Conservation (phyloP, 2,888 invertebrate species). For the Sesia bembeciformis region DNA sequence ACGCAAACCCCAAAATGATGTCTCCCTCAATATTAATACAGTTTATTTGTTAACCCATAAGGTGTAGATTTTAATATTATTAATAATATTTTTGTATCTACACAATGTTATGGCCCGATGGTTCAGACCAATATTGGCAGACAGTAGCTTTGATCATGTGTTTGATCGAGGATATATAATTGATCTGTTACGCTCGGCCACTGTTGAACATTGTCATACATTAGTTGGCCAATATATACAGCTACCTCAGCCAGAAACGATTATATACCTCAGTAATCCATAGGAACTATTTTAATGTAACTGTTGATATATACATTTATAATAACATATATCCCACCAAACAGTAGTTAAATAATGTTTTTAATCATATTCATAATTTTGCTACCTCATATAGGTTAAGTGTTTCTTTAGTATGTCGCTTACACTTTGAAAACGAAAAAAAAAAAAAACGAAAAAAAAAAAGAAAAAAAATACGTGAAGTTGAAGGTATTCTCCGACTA, state of each 20-base stretch:
- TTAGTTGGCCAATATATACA: conserved; percentile 9
- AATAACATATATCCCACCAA: conserved; percentile 66
- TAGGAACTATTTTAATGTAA: conserved; percentile 57
- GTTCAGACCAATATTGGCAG: neutral
- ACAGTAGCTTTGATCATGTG: neutral
- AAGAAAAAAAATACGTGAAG: conserved; percentile 1
- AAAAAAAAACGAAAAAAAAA: conserved; percentile 4
- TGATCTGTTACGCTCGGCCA: too few species aligned
- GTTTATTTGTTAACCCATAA: too few species aligned
- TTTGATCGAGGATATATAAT: too few species aligned
- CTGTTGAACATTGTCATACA: neutral
- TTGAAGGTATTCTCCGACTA: neutral
- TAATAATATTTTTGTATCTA: too few species aligned
- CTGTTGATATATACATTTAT: conserved; percentile 47
- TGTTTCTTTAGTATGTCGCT: conserved; percentile 20
- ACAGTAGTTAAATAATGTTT: conserved; percentile 51
- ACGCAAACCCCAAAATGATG: too few species aligned
- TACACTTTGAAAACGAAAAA: conserved; percentile 9
- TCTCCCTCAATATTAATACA: too few species aligned
- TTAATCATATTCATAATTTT: conserved; percentile 60
- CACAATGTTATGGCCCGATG: too few species aligned
- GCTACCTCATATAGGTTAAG: conserved; percentile 65
- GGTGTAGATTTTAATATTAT: too few species aligned
- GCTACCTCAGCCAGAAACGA: conserved; percentile 61
- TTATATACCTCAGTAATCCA: conserved; percentile 65